Base-by-base conservation (phyloP, 2,797 vertebrate species). In the Tamandua tetradactyla region DNA sequence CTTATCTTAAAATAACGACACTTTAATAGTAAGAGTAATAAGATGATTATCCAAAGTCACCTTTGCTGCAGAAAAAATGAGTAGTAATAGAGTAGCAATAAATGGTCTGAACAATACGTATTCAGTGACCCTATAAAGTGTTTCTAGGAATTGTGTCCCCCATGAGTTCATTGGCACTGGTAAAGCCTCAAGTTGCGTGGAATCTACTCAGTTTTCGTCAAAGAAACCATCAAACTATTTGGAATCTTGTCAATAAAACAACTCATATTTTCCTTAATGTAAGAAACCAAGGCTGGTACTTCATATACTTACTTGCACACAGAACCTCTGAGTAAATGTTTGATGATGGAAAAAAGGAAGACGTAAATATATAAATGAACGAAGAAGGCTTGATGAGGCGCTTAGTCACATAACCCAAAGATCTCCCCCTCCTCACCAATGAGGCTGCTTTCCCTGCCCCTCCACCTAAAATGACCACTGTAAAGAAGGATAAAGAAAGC, bases 371-470 rank as follows among this genome's bases (percentile, higher is more conserved):
- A 25, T 1, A 8, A 68, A n/a, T 5, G n/a, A 18, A 42, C 55
- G 23, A n/a, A 3, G 20, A 18, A 49, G 13, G 6, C 15, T 18
- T 14, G 27, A 2, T 27, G 49, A 49, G 20, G 11, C 17, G 30
- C 25, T 0, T 3, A 11, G 37, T 37, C 57, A 23, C 32, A 57
- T 42, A 55, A 49, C 14, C 47, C 11, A 5, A 3, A 1, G 0
- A 25, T 59, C 17, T 35, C 32, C 61, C 30, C 12, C 3, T 68
- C 30, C 13, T 7, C 0, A 0, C 59, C 40, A 32, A 32, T 0
- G 4, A 42, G 8, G 14, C 18, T 72, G 20, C 32, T 30, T 0
- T 72, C 10, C 27, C 57, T 2, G 5, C 42, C 27, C 4, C 2
- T 8, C 8, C 13, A 17, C 57, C 25, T 23, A 25, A 23, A 5